Conservation (phyloP, 2,888 invertebrate genomes). For the Synergus laeviventris region DNA sequence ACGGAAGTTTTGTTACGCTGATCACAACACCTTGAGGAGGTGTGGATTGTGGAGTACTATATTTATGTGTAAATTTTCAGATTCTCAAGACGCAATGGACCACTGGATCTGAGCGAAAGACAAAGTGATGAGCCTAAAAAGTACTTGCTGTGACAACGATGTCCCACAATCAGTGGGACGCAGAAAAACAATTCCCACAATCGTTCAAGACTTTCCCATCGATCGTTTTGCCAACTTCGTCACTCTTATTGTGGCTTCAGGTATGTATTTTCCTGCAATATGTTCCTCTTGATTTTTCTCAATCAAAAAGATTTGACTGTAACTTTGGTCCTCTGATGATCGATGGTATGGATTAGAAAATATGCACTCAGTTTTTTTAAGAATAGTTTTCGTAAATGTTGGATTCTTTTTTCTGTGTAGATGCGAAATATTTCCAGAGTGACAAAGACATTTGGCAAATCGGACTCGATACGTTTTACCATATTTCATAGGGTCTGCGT, state of each 20-base stretch:
- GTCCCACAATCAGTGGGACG: constrained; percentile 67
- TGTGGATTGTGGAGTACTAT: constrained; percentile 26
- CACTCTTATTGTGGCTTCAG: background rate
- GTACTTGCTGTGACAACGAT: constrained; percentile 71
- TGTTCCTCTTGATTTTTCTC: constrained; percentile 7
- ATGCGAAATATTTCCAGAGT: background rate
- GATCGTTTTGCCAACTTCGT: constrained; percentile 52
- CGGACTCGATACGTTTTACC: constrained; percentile 27
- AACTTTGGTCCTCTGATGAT: constrained; percentile 32
- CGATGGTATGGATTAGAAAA: constrained; percentile 16
- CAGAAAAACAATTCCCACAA: constrained; percentile 75
- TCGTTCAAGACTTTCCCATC: constrained; percentile 69
- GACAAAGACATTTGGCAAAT: constrained; percentile 36
- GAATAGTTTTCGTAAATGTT: background rate
- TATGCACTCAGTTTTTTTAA: background rate
- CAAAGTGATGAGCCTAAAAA: constrained; percentile 59
- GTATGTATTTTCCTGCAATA: background rate
- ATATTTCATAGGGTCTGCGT: constrained; percentile 65
- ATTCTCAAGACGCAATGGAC: background rate
- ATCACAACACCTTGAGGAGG: constrained; percentile 18
- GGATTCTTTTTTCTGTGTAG: background rate
- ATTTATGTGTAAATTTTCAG: constrained; percentile 18
- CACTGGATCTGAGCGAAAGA: constrained; percentile 56
- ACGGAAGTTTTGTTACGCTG: constrained; percentile 30
- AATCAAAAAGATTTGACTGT: constrained; percentile 5